Base-by-base conservation (phyloP, 23 tunicate species). In the Ciona savignyi region DNA sequence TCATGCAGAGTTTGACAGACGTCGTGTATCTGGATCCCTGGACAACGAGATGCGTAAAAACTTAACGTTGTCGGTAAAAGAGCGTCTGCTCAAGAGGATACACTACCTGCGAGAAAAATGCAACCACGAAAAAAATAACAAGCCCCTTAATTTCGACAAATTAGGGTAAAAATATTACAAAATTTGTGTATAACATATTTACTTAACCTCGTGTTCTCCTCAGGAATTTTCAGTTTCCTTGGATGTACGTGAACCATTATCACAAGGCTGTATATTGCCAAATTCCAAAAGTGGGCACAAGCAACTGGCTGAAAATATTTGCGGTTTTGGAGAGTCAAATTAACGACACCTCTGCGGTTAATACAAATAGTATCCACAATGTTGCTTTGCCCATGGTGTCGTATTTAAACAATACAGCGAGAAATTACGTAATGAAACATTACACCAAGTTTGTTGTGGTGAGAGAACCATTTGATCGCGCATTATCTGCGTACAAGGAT, bases 391-490 rank as follows among this genome's bases (percentile, higher is more conserved):
- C 25, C 28, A 31, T 78, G 1, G 34, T 78, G 1, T 68, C 83
- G 28, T 68, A 69, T 48, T 67, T 78, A 2, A 68, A 68, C 51
- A 28, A 28, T 26, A 29, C 67, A 1, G 75, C 42, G 30, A 29
- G 74, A 21, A 32, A 68, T 1, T n/a, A 25, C 20, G 75, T 68
- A 25, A 20, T 80, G 3, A 31, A 23, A 1, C 4, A 32, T n/a
- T 83, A 75, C 34, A 75, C 76, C 3, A 83, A 83, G 64, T 75
- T 75, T 33, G 32, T 83, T 27, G 73, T 83, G 3, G 71, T 68
- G 1, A 69, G 88, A 2, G 73, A 83, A 0, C 88, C 88, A 28
- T 83, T 83, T 31, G 66, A 75, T 29, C 72, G 88, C 2, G 65
- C 68, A 24, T 21, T 83, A 2, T 83, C 88, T 26, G 88, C 88